Evolutionary conservation across 2,888 invertebrate genomes (phyloP), one percentile per base, ranked within the genome.

Genomic region (Gasteruption jaculator): DNA sequence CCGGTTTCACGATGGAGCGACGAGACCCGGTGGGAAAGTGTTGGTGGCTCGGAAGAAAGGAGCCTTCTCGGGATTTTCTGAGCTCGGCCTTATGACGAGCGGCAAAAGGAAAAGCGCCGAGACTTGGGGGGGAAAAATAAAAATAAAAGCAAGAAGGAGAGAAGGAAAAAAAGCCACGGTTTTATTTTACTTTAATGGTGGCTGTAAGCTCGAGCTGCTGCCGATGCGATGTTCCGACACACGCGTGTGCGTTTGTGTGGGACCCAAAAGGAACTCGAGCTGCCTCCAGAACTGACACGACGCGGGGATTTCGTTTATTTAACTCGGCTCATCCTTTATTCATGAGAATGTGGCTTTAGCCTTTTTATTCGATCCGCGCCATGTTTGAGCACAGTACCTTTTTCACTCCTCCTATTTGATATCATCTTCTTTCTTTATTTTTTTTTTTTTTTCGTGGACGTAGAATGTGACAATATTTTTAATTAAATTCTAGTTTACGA

Each of bases 321-420:
- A n/a, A n/a, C n/a, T n/a, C n/a, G n/a, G n/a, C 60, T 64, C 59
- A 63, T 63, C 55, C 60, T 51, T 63, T 63, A 63, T 63, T 63
- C 63, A 63, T 60, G 58, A 63, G 54, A 47, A 49, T 50, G 25
- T 45, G 26, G 16, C 11, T 32, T 37, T 12, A 26, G 26, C 21
- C 37, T 15, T 19, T 26, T n/a, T n/a, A n/a, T n/a, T n/a, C n/a
- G n/a, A n/a, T n/a, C n/a, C n/a, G n/a, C n/a, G n/a, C n/a, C n/a
- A n/a, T n/a, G n/a, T n/a, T n/a, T n/a, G n/a, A n/a, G n/a, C n/a
- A n/a, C n/a, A n/a, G n/a, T n/a, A n/a, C n/a, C n/a, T n/a, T n/a
- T n/a, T n/a, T n/a, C n/a, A n/a, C 19, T 7, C 33, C 5, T 30
- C 15, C 14, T 33, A 22, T 16, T 38, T 44, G 40, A 35, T 45